These are phyloP conservation scores for Sarcophaga caerulescens DNA, from an alignment of 2,888 invertebrate species.

Conservation along the genomic window DNA sequence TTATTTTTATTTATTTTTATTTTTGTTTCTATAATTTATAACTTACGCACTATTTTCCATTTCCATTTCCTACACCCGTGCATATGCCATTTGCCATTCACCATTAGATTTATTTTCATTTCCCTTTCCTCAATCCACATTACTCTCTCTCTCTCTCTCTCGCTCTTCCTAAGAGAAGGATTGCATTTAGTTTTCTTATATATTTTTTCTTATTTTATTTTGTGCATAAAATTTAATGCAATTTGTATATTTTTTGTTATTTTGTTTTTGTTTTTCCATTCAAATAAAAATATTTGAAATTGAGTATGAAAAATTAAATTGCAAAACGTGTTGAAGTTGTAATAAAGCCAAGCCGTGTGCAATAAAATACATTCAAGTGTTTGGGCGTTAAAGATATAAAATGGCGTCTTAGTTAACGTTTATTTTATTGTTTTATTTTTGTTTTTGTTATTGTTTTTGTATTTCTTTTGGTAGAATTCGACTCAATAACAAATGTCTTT, in stretches of 20 bases:
- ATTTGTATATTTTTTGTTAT: constrained; percentile 19
- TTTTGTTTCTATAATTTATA: constrained; percentile 55
- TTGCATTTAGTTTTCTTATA: too few species aligned
- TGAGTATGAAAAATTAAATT: not conserved
- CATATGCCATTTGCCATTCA: constrained; percentile 11
- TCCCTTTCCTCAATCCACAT: not conserved
- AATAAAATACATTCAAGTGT: not conserved
- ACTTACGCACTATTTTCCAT: constrained; percentile 66
- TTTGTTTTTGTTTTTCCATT: not conserved
- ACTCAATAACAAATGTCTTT: constrained; percentile 66
- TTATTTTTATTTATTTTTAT: constrained; percentile 12
- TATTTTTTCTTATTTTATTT: constrained; percentile 7
- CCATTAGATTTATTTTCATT: constrained; percentile 43
- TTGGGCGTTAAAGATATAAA: constrained; percentile 8
- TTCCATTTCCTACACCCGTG: not conserved
- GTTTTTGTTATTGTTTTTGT: constrained; percentile 43
- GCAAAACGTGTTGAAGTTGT: constrained; percentile 49
- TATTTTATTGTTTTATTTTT: constrained; percentile 35
- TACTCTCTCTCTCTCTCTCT: too few species aligned
- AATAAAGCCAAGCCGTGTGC: constrained; percentile 52
- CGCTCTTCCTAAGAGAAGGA: too few species aligned
- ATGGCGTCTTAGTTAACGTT: not conserved
- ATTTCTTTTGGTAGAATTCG: constrained; percentile 40
- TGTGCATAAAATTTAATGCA: constrained; percentile 29
- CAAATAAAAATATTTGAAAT: constrained; percentile 2